A percentile compares a stretch with the other conserved stretches of the same genome.
Evolutionary conservation across 2,113 vertebrate genomes (phyloP).

Genomic region (Takifugu flavidus): DNA sequence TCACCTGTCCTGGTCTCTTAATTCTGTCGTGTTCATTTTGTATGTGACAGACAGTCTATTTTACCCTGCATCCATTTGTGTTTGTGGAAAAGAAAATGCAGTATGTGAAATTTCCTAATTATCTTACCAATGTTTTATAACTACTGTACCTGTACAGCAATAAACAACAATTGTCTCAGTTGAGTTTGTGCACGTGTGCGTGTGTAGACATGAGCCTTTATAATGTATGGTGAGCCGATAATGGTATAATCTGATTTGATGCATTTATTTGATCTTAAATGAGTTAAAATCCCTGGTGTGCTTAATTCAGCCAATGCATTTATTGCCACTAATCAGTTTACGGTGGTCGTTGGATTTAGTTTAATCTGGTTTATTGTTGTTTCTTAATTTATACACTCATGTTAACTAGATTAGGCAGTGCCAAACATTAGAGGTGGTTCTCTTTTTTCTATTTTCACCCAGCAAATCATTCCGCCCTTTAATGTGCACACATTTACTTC

Average conservation of each 20-base stretch:
- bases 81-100: constrained; percentile 68
- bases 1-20: constrained; percentile 27
- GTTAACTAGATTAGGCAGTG: too few species aligned
- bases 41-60: constrained; percentile 65
- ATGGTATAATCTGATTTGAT: not conserved
- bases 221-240: not conserved
- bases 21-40: constrained; percentile 55
- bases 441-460: too few species aligned
- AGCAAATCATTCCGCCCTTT: too few species aligned
- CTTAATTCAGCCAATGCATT: too few species aligned
- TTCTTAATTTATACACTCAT: too few species aligned
- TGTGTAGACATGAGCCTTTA: not conserved
- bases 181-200: constrained; percentile 6
- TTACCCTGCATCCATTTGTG: constrained; percentile 67
- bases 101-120: constrained; percentile 71
- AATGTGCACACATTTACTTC: too few species aligned
- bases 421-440: too few species aligned
- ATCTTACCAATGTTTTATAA: constrained; percentile 77
- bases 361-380: too few species aligned
- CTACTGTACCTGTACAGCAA: constrained; percentile 79
- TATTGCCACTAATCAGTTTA: too few species aligned
- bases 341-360: too few species aligned
- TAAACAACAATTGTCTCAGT: constrained; percentile 76
- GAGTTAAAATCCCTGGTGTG: too few species aligned
- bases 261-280: too few species aligned